Base-by-base conservation (phyloP, 2,888 invertebrate genomes). In the Eupithecia exiguata region DNA sequence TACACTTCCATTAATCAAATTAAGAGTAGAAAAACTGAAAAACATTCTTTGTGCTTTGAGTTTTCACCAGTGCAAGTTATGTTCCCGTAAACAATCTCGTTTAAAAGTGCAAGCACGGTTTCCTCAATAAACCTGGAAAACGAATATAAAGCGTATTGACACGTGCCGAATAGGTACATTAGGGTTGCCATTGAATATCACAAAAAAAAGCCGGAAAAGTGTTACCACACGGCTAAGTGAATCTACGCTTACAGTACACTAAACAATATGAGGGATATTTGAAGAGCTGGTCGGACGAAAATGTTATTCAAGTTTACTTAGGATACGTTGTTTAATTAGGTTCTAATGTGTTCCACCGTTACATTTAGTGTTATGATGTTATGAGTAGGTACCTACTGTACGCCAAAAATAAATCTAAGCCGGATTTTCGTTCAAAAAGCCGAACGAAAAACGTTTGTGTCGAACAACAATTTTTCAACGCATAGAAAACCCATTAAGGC, bases 381-480 rank as follows among this genome's bases (percentile, higher is more conserved):
- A 53, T 21, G 53, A 10, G 10, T 12, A 53, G n/a, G 46, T 46
- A n/a, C n/a, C n/a, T n/a, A n/a, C n/a, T 9, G 53, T 53, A 12
- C 21, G 10, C 1, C 3, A 21, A 49, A 10, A 0, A 53, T 7
- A n/a, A n/a, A 61, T 14, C 14, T 30, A 30, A 16, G 16, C 61
- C 30, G 30, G 18, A 63, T 7, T 35, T 35, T 35, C 9, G 9
- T 18, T n/a, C 36, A 36, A 36, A 63, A 36, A 35, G 36, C 35
- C 35, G 30, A 61, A 63, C 63, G 63, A 12, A 36, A 9, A 16
- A 62, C 16, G 18, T 9, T 7, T 35, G 35, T 36, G 6, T 10
- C 38, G 66, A 12, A 25, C 46, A 36, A 36, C 66, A 2, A 71
- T 71, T 71, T 74, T 61, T 74, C 71, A 74, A 74, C 65, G 71